Evolutionary conservation across 2,113 vertebrate species (phyloP).

Genomic region (Silurus asotus): DNA sequence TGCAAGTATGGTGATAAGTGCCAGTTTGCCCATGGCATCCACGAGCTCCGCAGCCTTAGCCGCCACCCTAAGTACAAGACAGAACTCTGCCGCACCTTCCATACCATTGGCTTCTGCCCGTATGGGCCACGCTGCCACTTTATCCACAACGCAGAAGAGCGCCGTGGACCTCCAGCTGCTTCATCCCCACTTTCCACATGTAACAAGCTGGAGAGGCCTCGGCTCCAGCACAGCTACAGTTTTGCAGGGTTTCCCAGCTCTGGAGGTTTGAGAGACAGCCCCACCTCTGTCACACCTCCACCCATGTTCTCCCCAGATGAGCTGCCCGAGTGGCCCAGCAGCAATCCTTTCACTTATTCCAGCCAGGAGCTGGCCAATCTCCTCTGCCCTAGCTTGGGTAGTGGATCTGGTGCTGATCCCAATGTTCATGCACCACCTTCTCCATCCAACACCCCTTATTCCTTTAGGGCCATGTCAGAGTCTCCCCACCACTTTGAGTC

Average conservation of each 20-base stretch:
- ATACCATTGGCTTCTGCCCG: constrained; percentile 97
- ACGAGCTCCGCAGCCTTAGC: constrained; percentile 95
- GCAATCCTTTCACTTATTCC: constrained; percentile 97
- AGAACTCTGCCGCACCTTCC: constrained; percentile 98
- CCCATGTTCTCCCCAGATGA: constrained; percentile 91
- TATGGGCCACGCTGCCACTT: constrained; percentile 98
- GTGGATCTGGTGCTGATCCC: constrained; percentile 76
- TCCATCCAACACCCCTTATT: constrained; percentile 81
- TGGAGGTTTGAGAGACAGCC: constrained; percentile 90
- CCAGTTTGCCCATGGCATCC: constrained; percentile 96
- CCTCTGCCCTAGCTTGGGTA: constrained; percentile 86
- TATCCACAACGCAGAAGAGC: constrained; percentile 97
- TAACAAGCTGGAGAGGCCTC: constrained; percentile 83
- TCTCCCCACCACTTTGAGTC: constrained; percentile 91
- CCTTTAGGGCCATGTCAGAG: constrained; percentile 90
- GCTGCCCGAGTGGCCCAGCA: constrained; percentile 88
- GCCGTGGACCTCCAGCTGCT: constrained; percentile 82
- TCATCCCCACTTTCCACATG: constrained; percentile 73
- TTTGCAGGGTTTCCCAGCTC: constrained; percentile 91
- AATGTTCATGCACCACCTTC: constrained; percentile 72
- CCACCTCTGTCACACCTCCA: constrained; percentile 94
- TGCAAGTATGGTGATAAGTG: constrained; percentile 99
- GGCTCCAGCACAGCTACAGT: constrained; percentile 98
- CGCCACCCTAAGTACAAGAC: constrained; percentile 99
- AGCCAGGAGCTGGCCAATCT: constrained; percentile 98